phyloP scores from a whole-genome alignment of 2,113 vertebrate species.

The Oryzias curvinotus region DNA sequence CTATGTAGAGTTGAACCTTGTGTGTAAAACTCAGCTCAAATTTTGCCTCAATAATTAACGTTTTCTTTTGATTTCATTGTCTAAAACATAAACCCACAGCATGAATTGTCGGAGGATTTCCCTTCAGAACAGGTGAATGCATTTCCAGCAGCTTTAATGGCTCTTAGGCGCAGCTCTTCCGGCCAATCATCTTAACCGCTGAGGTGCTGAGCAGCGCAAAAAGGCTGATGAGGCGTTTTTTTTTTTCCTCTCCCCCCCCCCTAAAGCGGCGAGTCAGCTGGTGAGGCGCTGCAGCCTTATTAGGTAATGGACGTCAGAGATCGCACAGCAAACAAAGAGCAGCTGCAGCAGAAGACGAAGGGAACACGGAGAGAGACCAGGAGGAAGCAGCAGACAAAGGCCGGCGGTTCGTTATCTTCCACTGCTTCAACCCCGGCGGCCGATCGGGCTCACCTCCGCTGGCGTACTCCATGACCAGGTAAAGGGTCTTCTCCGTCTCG shows the following conservation, averaged over 20 bases:
- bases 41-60: too few relatives aligned
- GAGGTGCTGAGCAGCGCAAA: conserved; percentile 2
- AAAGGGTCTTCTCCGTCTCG: conserved; percentile 87
- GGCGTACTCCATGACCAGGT: conserved; percentile 89
- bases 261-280: conserved; percentile 6
- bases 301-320: conserved; percentile 25
- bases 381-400: conserved; percentile 33
- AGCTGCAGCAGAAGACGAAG: conserved; percentile 9
- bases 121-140: too few relatives aligned
- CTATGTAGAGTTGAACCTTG: too few relatives aligned
- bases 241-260: too few relatives aligned
- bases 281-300: conserved; percentile 42
- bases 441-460: conserved; percentile 79
- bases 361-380: conserved; percentile 18
- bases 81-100: too few relatives aligned
- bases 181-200: not conserved
- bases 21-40: too few relatives aligned
- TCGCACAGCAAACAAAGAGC: conserved; percentile 14
- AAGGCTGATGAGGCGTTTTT: not conserved
- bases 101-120: too few relatives aligned
- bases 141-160: too few relatives aligned
- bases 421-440: not conserved
- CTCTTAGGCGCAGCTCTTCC: not conserved
- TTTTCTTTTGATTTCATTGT: too few relatives aligned
- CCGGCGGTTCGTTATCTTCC: not conserved